Base-by-base conservation (phyloP, 2,888 invertebrate species). In the Petrophora chlorosata region DNA sequence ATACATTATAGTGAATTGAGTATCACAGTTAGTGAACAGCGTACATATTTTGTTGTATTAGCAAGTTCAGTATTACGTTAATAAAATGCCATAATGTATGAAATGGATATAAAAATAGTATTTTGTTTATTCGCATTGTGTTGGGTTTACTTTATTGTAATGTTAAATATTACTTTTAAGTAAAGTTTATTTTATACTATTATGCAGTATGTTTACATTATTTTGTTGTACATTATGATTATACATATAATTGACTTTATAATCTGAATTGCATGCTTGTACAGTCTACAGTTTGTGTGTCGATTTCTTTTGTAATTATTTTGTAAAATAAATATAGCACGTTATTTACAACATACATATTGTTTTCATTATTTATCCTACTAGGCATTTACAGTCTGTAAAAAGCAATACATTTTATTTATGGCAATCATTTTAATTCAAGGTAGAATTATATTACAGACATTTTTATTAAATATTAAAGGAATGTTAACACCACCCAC, bases 291-390 rank as follows among this genome's bases (percentile, higher is more conserved):
- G 79, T 79, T 80, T 82, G 88, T 84, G 89, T 88, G 87, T 85
- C 81, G 77, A 83, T 85, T 87, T 85, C 77, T 79, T 87, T 86
- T 88, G 85, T 88, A 87, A 87, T 88, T 87, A 88, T 87, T 88
- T 90, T 90, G 88, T 89, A 89, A 84, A 82, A 82, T 89, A 86
- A 90, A 89, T 85, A 90, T 88, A 89, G 90, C 88, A 89, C 90
- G 84, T 88, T 90, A 90, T 90, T 90, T 90, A 90, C 90, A 90
- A 82, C 70, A 75, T 66, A 68, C 48, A 51, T 30, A 46, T 46
- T 62, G 55, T 67, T 70, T 67, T 39, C 14, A 19, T 39, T 29
- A 3, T 10, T 19, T 19, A 19, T 19, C 7, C 7, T 19, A 7
- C 7, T 5, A 4, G 19, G 7, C 1, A 19, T 5, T 1, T 19